phyloP scores from a whole-genome alignment of 1,140 invertebrate species.

The Lasaia peninsularis region DNA sequence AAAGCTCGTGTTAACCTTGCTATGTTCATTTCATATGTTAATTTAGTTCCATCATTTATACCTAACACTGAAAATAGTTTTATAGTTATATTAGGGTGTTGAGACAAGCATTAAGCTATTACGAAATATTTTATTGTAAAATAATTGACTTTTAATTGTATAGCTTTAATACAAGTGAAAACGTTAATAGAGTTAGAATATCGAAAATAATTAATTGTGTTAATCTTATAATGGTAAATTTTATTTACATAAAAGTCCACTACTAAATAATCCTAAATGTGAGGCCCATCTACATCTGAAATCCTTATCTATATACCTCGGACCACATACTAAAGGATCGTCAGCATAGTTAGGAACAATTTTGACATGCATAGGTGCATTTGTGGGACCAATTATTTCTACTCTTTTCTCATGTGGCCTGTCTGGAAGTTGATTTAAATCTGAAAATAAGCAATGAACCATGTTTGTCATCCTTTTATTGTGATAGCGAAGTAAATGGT shows the following conservation, averaged over 20 bases:
- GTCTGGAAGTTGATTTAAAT: conserved; percentile 84
- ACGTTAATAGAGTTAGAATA: no score
- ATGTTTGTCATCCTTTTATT: neutral
- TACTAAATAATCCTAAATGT: conserved; percentile 79
- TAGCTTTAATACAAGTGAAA: no score
- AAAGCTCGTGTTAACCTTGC: conserved; percentile 82
- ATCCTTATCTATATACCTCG: conserved; percentile 83
- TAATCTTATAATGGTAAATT: no score
- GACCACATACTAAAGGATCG: conserved; percentile 84
- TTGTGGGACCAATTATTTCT: conserved; percentile 80
- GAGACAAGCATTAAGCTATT: neutral
- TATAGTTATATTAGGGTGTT: neutral
- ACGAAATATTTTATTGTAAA: no score
- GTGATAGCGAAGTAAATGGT: no score
- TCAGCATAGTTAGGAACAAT: conserved; percentile 82
- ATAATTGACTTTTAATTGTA: no score
- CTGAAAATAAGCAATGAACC: conserved; percentile 70
- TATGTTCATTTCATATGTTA: conserved; percentile 77
- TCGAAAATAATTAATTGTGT: no score
- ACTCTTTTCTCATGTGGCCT: conserved; percentile 80
- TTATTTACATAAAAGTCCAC: conserved; percentile 84
- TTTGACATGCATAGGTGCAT: conserved; percentile 78
- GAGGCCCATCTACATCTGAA: conserved; percentile 79
- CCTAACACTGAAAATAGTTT: conserved; percentile 80
- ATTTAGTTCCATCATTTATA: conserved; percentile 81